These are phyloP conservation scores for Dasyornis broadbenti DNA, from an alignment of 2,113 vertebrate species.

Conservation along the genomic window DNA sequence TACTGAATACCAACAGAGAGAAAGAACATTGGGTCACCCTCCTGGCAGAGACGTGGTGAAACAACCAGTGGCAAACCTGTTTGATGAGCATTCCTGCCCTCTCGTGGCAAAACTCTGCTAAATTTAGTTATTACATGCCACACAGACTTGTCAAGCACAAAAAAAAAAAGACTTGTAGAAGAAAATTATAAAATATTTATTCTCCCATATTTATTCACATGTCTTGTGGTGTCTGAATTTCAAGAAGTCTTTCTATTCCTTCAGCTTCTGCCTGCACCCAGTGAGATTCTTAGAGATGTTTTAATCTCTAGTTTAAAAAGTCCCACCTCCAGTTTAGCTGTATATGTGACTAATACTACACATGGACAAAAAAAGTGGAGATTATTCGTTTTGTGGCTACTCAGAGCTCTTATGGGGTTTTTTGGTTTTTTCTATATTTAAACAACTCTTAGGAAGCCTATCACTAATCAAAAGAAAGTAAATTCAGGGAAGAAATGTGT, in stretches of 20 bases:
- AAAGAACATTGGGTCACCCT: neutral
- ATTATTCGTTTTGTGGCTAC: neutral
- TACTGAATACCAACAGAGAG: neutral
- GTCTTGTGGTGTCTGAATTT: neutral
- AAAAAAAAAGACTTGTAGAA: neutral
- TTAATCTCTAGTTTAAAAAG: neutral
- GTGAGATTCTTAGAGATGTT: neutral
- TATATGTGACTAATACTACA: neutral
- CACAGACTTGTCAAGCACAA: neutral
- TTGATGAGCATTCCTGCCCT: conserved; percentile 52
- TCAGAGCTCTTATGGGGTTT: neutral
- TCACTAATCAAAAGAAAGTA: neutral
- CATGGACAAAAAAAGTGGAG: neutral
- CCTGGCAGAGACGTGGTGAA: neutral
- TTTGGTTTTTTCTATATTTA: neutral
- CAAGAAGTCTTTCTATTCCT: neutral
- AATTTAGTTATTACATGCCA: neutral
- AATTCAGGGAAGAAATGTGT: neutral
- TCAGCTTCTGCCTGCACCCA: neutral
- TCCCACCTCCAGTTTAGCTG: neutral
- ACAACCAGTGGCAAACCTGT: neutral
- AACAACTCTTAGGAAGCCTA: neutral
- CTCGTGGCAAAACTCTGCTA: conserved; percentile 42
- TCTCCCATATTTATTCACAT: neutral
- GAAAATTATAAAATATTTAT: neutral